phyloP scores from a whole-genome alignment of 2,888 invertebrate species.

The Ctenicera cuprea region DNA sequence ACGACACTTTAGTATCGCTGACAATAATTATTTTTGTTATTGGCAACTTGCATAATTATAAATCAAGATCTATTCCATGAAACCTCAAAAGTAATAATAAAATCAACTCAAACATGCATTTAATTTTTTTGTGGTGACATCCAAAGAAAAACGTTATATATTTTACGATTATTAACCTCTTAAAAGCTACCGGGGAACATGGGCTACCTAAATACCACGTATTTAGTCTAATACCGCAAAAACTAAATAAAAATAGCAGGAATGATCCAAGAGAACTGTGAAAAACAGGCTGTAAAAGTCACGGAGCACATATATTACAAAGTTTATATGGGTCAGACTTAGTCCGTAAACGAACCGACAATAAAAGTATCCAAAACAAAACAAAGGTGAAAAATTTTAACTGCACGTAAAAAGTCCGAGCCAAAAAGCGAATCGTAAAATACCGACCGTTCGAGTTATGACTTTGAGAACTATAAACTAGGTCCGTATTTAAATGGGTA shows the following conservation, averaged over 20 bases:
- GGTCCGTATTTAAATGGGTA: constrained; percentile 56
- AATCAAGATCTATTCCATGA: background rate
- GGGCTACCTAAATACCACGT: constrained; percentile 35
- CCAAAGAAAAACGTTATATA: constrained; percentile 6
- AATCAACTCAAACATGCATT: background rate
- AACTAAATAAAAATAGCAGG: constrained; percentile 32
- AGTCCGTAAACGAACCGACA: constrained; percentile 70
- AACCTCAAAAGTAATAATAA: constrained; percentile 3
- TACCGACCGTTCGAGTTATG: constrained; percentile 65
- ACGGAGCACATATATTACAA: constrained; percentile 71
- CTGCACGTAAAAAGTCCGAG: constrained; percentile 67
- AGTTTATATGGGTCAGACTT: constrained; percentile 71
- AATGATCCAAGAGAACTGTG: constrained; percentile 44
- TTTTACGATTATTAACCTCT: constrained; percentile 40
- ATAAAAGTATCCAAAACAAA: constrained; percentile 70
- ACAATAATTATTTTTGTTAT: too few relatives aligned
- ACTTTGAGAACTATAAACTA: constrained; percentile 67
- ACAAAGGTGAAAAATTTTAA: constrained; percentile 71
- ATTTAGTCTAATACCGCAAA: constrained; percentile 35
- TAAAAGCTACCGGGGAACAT: background rate
- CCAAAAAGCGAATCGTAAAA: constrained; percentile 68
- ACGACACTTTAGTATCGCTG: too few relatives aligned
- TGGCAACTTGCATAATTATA: background rate
- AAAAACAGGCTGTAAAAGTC: constrained; percentile 67
- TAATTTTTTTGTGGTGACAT: constrained; percentile 27